Conservation (phyloP, 1,140 invertebrate species). For the Panagrolaimus sp. region DNA sequence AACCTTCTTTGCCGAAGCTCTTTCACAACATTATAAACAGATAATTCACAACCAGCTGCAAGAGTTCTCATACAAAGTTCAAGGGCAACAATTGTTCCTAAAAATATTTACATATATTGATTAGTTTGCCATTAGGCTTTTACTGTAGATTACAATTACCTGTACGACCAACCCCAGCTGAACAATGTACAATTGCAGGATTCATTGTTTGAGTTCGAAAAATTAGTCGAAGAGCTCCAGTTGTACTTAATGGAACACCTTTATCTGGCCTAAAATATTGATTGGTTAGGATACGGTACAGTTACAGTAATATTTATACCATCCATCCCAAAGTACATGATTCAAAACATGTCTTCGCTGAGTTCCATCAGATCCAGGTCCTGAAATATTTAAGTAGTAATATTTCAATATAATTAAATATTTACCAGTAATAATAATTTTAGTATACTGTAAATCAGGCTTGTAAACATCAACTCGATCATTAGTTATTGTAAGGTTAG, state of each 20-base stretch:
- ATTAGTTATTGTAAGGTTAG: slow-evolving; percentile 26
- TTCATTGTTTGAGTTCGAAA: slow-evolving; percentile 44
- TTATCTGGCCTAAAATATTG: slow-evolving; percentile 16
- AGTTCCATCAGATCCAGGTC: slow-evolving; percentile 31
- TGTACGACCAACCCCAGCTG: slow-evolving; percentile 45
- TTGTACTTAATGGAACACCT: slow-evolving; percentile 34
- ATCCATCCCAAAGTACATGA: slow-evolving; percentile 45
- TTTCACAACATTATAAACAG: slow-evolving; percentile 45
- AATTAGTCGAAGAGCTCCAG: slow-evolving; percentile 40
- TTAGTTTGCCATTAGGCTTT: too few relatives aligned
- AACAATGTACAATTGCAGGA: slow-evolving; percentile 44
- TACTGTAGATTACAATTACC: too few relatives aligned
- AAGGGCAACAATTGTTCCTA: slow-evolving; percentile 41
- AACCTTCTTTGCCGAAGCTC: slow-evolving; percentile 33
- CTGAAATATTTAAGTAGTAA: slow-evolving; percentile 4
- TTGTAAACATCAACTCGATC: slow-evolving; percentile 17
- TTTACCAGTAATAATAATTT: slow-evolving; percentile 32
- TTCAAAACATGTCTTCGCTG: slow-evolving; percentile 31
- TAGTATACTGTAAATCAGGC: slow-evolving; percentile 40
- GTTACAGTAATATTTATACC: slow-evolving; percentile 34
- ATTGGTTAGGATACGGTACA: background rate
- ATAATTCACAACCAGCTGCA: slow-evolving; percentile 37
- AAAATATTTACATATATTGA: too few relatives aligned
- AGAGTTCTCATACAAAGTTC: slow-evolving; percentile 37
- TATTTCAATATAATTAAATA: background rate